Percentiles rank a stretch among this genome's conserved stretches.
Conservation (phyloP, 1,140 invertebrate genomes). For the Anoplolepis gracilipes region DNA sequence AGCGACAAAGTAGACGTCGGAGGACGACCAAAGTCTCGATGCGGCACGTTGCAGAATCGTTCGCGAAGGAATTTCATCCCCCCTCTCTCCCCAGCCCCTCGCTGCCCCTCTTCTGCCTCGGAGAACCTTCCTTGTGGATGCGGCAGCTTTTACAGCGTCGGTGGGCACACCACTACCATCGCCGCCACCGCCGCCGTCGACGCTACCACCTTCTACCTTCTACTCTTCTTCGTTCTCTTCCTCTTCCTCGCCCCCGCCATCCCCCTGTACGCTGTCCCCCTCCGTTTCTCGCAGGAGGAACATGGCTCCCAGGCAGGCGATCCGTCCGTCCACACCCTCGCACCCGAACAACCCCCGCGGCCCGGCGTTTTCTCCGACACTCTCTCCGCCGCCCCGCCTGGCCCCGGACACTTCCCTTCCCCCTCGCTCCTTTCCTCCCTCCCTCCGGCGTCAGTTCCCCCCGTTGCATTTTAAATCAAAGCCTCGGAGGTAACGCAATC, state of each 20-base stretch:
- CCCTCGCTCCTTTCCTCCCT: conserved; percentile 24
- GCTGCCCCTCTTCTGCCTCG: not conserved
- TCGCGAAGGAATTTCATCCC: conserved; percentile 58
- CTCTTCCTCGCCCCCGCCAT: conserved; percentile 54
- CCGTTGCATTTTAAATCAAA: conserved; percentile 87
- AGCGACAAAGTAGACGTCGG: conserved; percentile 60
- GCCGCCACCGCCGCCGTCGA: conserved; percentile 3
- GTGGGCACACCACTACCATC: conserved; percentile 48
- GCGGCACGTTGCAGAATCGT: conserved; percentile 63
- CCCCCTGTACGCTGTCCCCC: conserved; percentile 39
- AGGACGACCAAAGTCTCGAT: conserved; percentile 62
- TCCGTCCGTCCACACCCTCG: conserved; percentile 68
- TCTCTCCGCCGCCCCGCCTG: conserved; percentile 44
- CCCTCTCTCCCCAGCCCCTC: not conserved
- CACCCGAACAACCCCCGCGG: conserved; percentile 67
- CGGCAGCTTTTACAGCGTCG: conserved; percentile 42
- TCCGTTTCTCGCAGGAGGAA: conserved; percentile 77
- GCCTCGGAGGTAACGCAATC: conserved; percentile 86
- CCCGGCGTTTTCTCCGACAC: conserved; percentile 65
- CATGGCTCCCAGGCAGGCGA: conserved; percentile 76
- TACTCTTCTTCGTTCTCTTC: conserved; percentile 70
- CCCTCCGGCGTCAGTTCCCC: conserved; percentile 67
- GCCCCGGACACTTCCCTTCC: conserved; percentile 51
- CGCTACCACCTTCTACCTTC: conserved; percentile 51
- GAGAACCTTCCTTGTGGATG: conserved; percentile 21